These are phyloP conservation scores for Dysidea cf. avara DNA, from an alignment of 37 sponge, comb jelly and placozoan species.

Conservation along the genomic window DNA sequence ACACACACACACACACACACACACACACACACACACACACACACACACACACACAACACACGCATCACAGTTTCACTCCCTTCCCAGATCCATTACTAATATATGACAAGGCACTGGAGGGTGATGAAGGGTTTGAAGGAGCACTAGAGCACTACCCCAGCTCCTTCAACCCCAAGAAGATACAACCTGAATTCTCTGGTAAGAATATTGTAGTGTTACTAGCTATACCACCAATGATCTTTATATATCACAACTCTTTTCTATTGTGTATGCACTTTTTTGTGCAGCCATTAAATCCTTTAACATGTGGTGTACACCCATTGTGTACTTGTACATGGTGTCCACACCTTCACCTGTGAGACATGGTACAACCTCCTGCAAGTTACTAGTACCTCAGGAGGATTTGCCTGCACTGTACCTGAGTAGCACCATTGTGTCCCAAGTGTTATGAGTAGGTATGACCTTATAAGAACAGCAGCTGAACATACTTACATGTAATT, in stretches of 20 bases:
- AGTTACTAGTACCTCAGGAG: too few relatives aligned
- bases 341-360: not conserved
- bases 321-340: too few relatives aligned
- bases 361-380: too few relatives aligned
- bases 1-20: not conserved
- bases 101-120: conserved; percentile 77
- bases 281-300: too few relatives aligned
- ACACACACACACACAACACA: not conserved
- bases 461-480: too few relatives aligned
- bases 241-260: not conserved
- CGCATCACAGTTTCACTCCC: not conserved
- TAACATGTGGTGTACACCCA: too few relatives aligned
- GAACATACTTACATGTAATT: too few relatives aligned
- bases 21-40: not conserved
- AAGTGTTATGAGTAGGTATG: too few relatives aligned
- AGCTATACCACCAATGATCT: not conserved
- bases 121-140: conserved; percentile 89
- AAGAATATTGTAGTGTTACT: conserved; percentile 50
- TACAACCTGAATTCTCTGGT: conserved; percentile 91
- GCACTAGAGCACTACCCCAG: conserved; percentile 71
- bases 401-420: too few relatives aligned
- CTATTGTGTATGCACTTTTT: not conserved
- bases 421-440: too few relatives aligned
- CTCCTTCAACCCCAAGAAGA: conserved; percentile 54
- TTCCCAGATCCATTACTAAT: conserved; percentile 83